Base-by-base conservation (phyloP, 2,113 vertebrate genomes). In the Tetrax tetrax region DNA sequence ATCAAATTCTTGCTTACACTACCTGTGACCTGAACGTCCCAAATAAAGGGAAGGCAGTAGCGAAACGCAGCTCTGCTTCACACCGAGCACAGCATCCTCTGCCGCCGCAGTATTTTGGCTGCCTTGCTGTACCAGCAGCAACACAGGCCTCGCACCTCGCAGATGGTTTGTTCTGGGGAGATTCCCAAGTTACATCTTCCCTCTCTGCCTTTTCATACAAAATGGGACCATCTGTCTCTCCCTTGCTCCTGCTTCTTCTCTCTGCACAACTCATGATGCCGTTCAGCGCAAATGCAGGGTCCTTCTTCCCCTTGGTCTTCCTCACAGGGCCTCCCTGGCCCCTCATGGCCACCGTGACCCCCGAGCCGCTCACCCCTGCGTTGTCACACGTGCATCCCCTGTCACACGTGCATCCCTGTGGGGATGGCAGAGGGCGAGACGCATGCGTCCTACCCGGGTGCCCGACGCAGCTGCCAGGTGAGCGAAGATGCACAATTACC, bases 141-240 rank as follows among this genome's bases (percentile, higher is more conserved):
- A 7, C 79, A 43, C 78, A 57, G 92, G 48, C 92, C 85, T 90
- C 15, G 38, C 72, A 80, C 90, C 84, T 95, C 94, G 48, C 96
- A 97, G 96, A 97, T 96, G 96, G 96, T 64, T 95, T 92, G 86
- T 97, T 95, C 95, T 95, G 95, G 94, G 95, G 96, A 96, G 90
- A 92, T 93, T 96, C 95, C 95, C 95, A 95, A 95, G 92, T 88
- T 90, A 57, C 95, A 95, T 90, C 94, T 95, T 96, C 94, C 63
- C 76, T 93, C 94, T 92, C 95, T 95, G 96, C 95, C 95, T 95
- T 97, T 97, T 95, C 80, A 88, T 74, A 95, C 89, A 86, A 95
- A 95, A 92, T 77, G 86, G 94, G 88, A 86, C 96, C 96, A 97
- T 96, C 96, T 97, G 95, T 95, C 86, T 92, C 54, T 54, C 69